Evolutionary conservation across 2,888 invertebrate species (phyloP).

Genomic region (Nymphalis c-album): DNA sequence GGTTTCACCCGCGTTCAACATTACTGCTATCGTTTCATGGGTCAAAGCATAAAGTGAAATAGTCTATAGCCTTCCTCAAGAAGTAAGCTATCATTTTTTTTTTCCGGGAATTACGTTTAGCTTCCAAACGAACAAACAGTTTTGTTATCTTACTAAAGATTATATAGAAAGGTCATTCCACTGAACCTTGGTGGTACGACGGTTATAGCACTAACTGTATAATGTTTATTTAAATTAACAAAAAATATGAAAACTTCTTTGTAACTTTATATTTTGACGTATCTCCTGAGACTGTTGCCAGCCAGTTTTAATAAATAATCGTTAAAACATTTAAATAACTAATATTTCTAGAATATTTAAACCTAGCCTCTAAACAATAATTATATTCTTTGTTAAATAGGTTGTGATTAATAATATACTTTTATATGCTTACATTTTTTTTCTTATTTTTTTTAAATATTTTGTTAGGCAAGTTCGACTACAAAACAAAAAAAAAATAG

Average conservation of each 20-base stretch:
- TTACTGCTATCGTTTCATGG: too few species aligned
- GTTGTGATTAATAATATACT: background rate
- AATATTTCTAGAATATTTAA: background rate
- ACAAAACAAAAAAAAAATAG: too few species aligned
- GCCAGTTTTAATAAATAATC: conserved; percentile 32
- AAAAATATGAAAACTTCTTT: conserved; percentile 13
- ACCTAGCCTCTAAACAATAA: background rate
- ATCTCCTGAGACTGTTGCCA: conserved; percentile 25
- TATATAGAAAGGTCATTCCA: conserved; percentile 35
- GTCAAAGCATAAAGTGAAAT: too few species aligned
- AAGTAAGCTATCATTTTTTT: too few species aligned
- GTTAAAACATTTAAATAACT: background rate
- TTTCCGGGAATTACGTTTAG: too few species aligned
- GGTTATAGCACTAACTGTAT: conserved; percentile 23
- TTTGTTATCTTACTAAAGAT: too few species aligned
- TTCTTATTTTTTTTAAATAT: too few species aligned
- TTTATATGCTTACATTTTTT: too few species aligned
- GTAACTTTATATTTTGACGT: conserved; percentile 29
- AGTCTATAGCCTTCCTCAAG: too few species aligned
- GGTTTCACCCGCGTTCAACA: too few species aligned
- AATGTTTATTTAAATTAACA: conserved; percentile 14
- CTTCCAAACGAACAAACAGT: too few species aligned
- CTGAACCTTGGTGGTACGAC: conserved; percentile 40
- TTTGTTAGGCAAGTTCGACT: too few species aligned
- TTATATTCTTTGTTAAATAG: background rate